Evolutionary conservation across 2,888 invertebrate species (phyloP), one percentile per base, ranked within the genome.

Genomic region (Epinotia nisella): DNA sequence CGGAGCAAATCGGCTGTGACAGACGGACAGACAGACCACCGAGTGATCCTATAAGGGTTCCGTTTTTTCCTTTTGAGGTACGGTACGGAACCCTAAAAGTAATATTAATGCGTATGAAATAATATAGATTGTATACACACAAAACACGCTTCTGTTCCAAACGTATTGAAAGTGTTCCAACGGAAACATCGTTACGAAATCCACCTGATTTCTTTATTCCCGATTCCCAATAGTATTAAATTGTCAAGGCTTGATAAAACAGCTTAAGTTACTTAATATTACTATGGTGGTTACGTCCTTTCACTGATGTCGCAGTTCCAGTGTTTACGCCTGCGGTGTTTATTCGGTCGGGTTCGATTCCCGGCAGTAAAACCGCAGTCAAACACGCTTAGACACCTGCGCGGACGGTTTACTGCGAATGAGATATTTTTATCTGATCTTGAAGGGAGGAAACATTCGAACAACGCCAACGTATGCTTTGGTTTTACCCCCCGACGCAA

Each of bases 321-420:
- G 5, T 66, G 66, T 66, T 66, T 66, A 66, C 24, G 41, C 41
- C 41, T n/a, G 66, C 15, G 21, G 5, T 66, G 55, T 66, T 66
- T 66, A 66, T 66, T 41, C 41, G 58, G 11, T 15, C 58, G 76
- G 74, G 75, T 83, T 82, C 82, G 83, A 83, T 81, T 81, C 80
- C 67, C 75, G 74, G 77, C 77, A 69, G 76, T 84, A 83, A 85
- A 85, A 83, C 67, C 29, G 78, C 80, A 71, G 83, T 83, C 79
- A 83, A 84, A 76, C 77, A 78, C 75, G 70, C 55, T 60, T 17
- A 67, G 78, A 76, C 84, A 84, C 81, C 83, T 84, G 83, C 70
- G 75, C 56, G 61, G 59, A 68, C 51, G 64, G 64, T 75, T 78
- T 24, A 56, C 29, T 24, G 35, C 17, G 17, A 58, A 49, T 64